Evolutionary conservation across 2,888 invertebrate species (phyloP).

Genomic region (Euspilapteryx auroguttella): DNA sequence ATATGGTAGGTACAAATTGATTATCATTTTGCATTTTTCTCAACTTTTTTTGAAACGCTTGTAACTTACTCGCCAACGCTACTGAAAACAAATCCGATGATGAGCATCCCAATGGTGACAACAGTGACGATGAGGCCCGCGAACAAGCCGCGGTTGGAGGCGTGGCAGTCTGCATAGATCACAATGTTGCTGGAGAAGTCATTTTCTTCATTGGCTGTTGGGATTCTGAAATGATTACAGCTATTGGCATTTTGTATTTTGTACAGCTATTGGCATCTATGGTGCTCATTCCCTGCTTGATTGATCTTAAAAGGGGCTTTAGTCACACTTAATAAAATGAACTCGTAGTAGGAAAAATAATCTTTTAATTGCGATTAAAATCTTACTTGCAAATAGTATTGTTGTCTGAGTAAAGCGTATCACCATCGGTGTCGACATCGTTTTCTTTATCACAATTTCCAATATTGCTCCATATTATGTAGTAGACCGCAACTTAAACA

Average conservation of each 20-base stretch:
- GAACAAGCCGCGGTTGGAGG: slow-evolving; percentile 75
- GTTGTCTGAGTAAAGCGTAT: slow-evolving; percentile 26
- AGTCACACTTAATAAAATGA: too few species aligned
- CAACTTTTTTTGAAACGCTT: too few species aligned
- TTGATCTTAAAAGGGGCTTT: too few species aligned
- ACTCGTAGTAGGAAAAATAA: too few species aligned
- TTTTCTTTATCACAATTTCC: slow-evolving; percentile 59
- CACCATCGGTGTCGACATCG: slow-evolving; percentile 19
- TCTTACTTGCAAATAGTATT: slow-evolving; percentile 36
- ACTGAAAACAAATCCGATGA: slow-evolving; percentile 50
- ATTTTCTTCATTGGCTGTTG: slow-evolving; percentile 45
- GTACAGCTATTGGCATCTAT: too few species aligned
- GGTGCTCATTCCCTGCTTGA: too few species aligned
- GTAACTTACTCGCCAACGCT: slow-evolving; percentile 46
- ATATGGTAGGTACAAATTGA: not conserved
- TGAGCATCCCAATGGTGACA: slow-evolving; percentile 42
- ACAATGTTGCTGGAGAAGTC: slow-evolving; percentile 60
- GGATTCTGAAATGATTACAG: slow-evolving; percentile 20
- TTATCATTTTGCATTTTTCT: not conserved
- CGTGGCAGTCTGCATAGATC: slow-evolving; percentile 74
- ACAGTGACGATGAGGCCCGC: slow-evolving; percentile 65
- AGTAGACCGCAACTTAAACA: slow-evolving; percentile 67
- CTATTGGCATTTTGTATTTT: too few species aligned
- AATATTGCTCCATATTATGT: slow-evolving; percentile 75
- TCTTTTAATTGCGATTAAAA: too few species aligned